A percentile compares a stretch with the other conserved stretches of the same genome.
Conservation (phyloP, 2,113 vertebrate species). For the Elanoides forficatus region DNA sequence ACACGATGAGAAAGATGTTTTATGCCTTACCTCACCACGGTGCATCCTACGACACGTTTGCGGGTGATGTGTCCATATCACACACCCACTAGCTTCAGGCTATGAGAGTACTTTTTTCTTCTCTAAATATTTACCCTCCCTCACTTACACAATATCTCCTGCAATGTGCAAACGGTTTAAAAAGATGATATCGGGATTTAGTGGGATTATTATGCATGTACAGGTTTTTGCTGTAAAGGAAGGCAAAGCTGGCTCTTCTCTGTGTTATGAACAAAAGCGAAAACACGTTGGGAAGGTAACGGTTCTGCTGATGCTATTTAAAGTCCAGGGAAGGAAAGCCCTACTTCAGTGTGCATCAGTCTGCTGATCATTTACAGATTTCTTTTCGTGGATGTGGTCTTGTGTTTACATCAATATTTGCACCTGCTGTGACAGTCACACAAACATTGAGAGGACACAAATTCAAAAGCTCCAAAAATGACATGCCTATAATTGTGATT, state of each 20-base stretch:
- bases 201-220: neutral
- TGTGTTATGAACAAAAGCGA: neutral
- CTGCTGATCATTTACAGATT: neutral
- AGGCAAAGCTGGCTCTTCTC: neutral
- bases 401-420: neutral
- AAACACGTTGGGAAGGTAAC: rapidly evolving
- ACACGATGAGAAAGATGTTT: neutral
- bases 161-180: neutral
- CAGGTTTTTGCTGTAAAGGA: neutral
- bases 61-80: neutral
- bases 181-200: neutral
- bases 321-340: neutral
- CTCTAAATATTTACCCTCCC: neutral
- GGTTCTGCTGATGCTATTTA: neutral
- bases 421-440: neutral
- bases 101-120: neutral
- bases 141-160: neutral
- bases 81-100: neutral
- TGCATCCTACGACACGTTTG: rapidly evolving
- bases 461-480: neutral
- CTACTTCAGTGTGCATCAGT: neutral
- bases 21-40: neutral
- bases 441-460: neutral
- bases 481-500: neutral
- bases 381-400: neutral